Conservation (phyloP, 2,888 invertebrate species). For the Loripinus fragilis region DNA sequence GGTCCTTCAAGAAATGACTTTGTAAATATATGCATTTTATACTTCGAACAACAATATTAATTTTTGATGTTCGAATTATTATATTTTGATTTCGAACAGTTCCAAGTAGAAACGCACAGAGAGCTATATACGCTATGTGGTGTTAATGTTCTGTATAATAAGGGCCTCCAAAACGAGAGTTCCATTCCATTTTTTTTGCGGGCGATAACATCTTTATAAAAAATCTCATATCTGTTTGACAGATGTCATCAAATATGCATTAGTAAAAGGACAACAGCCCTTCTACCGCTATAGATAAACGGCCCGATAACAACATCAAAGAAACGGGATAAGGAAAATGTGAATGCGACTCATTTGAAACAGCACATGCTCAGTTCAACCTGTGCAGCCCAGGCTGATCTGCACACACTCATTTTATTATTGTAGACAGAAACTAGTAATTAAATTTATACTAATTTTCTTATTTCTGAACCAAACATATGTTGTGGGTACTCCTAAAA, state of each 20-base stretch:
- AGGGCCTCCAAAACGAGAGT: not conserved
- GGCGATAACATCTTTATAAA: slow-evolving; percentile 6
- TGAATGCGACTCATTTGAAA: not conserved
- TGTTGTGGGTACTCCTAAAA: too few relatives aligned
- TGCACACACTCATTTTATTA: not conserved
- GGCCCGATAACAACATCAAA: not conserved
- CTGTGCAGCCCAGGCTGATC: not conserved
- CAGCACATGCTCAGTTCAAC: not conserved
- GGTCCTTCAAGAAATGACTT: too few relatives aligned
- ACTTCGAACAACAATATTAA: too few relatives aligned
- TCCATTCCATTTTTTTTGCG: not conserved
- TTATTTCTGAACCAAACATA: too few relatives aligned
- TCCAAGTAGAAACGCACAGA: too few relatives aligned
- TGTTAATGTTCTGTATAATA: not conserved
- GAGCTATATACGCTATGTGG: too few relatives aligned
- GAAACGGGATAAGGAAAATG: not conserved
- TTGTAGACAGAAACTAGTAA: too few relatives aligned
- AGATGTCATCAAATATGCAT: slow-evolving; percentile 17
- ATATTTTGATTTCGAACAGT: too few relatives aligned
- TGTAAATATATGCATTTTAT: too few relatives aligned
- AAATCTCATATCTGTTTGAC: slow-evolving; percentile 12
- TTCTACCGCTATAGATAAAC: not conserved
- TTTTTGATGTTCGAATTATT: too few relatives aligned
- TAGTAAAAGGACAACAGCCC: not conserved
- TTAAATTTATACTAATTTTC: too few relatives aligned